Evolutionary conservation across 2,797 vertebrate species (phyloP), one percentile per base, ranked within the genome.

Genomic region (Zenarchopterus dispar): DNA sequence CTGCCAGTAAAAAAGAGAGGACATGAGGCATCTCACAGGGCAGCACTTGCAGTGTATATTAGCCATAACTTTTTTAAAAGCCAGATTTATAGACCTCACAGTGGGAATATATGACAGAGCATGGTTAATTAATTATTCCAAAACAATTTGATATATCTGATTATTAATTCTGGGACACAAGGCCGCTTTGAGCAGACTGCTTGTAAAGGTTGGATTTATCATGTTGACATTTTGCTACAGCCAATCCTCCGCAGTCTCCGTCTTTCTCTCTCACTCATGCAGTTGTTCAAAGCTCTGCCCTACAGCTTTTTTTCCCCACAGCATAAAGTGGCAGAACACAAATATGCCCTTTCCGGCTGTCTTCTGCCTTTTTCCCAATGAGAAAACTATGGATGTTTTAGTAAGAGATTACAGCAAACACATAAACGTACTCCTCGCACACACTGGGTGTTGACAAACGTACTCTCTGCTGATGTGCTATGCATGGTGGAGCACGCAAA

Each of bases 121-220:
- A 31, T 55, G 59, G 77, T 78, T 77, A 89, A 93, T 93, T 92
- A 92, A 93, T 93, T 92, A 93, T 91, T 92, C 86, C 87, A 84
- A 91, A 93, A 93, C 91, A 92, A 91, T 94, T 91, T 93, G 87
- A 93, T 92, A 90, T 84, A 90, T 92, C 84, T 89, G 87, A 94
- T 91, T 89, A 92, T 92, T 92, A 92, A 93, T 93, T 91, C 86
- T 82, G 80, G 85, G 85, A 86, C 87, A 91, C 69, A 18, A 80
- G 81, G 85, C 78, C 60, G 77, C 84, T 85, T 77, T 81, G 83
- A 89, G 83, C 86, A 84, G 85, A 82, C 84, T 75, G 88, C 89
- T 92, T 91, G 92, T 89, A 92, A 94, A 93, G 91, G 90, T 92
- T 92, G 91, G 90, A 93, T 94, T 94, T 92, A 93, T 93, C 92